Conservation (phyloP, 1,140 invertebrate genomes). For the Papilio machaon region DNA sequence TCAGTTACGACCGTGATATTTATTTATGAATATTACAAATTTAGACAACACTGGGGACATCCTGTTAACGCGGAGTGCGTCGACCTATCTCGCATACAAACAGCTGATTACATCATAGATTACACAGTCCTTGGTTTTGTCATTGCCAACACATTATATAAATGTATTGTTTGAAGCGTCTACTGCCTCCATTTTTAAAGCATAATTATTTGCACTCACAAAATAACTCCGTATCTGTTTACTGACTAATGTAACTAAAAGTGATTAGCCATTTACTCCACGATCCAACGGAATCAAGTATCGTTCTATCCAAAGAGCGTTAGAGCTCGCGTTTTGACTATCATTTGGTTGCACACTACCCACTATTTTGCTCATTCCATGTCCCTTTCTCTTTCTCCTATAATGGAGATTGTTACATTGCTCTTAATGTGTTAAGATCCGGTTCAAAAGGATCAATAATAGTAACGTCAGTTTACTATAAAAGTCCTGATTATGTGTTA, state of each 20-base stretch:
- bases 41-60: background rate
- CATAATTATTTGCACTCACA: background rate
- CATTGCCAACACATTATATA: background rate
- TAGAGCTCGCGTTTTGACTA: background rate
- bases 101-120: conserved; percentile 23
- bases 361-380: background rate
- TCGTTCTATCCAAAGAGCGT: background rate
- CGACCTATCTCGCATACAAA: conserved; percentile 20
- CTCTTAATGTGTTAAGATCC: background rate
- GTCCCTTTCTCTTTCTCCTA: background rate
- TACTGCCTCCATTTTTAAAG: background rate
- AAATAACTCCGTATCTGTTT: background rate
- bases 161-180: conserved; percentile 4
- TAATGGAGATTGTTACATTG: background rate
- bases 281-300: background rate
- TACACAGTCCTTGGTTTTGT: conserved; percentile 5
- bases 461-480: background rate
- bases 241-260: too few relatives aligned
- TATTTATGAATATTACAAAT: background rate
- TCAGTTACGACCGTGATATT: background rate
- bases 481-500: background rate
- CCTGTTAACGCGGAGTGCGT: conserved; percentile 3
- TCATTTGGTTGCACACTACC: background rate
- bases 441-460: background rate
- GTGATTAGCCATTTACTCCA: background rate